Evolutionary conservation across 1,140 invertebrate genomes (phyloP), one percentile per base, ranked within the genome.

Genomic region (Calephelis nemesis): DNA sequence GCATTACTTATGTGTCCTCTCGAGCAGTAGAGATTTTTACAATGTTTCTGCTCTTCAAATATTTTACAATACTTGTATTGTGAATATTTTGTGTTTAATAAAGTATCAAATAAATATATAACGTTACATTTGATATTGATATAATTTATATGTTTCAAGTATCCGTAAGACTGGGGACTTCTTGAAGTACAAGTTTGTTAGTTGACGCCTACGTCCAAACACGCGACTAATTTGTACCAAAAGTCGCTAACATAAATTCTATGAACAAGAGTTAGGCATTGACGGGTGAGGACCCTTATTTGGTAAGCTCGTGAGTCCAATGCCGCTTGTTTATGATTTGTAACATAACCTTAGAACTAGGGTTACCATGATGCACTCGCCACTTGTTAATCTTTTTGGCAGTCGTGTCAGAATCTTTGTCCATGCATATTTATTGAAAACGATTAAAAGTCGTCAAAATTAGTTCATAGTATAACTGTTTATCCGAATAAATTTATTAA

Each of bases 161-260:
- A 12, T 45, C 45, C 45, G 13, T 30, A 63, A 63, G 9, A 63
- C 15, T 39, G 30, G 54, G 39, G 54, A 58, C 54, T 58, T 58
- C 54, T 58, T 58, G 68, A 68, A 68, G 62, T 72, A 75, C 75
- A 82, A 83, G 86, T 90, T 85, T 83, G 83, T 84, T 76, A 72
- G 76, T 67, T 82, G 83, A 87, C 88, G 84, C 84, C 85, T 84
- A 82, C 79, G 73, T 71, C 63, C 67, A 70, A 77, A 81, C 88
- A 79, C 74, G 78, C 74, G 74, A 76, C 79, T 88, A 88, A 90
- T 88, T 88, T 87, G 83, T 77, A 70, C 85, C 80, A 82, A 85
- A 90, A 83, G 76, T 73, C 82, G 78, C 67, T 65, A 77, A 76
- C 83, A 90, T 90, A 90, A 90, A 90, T 90, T 82, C 81, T 79